Base-by-base conservation (phyloP, 2,888 invertebrate genomes). In the Conus canariensis region DNA sequence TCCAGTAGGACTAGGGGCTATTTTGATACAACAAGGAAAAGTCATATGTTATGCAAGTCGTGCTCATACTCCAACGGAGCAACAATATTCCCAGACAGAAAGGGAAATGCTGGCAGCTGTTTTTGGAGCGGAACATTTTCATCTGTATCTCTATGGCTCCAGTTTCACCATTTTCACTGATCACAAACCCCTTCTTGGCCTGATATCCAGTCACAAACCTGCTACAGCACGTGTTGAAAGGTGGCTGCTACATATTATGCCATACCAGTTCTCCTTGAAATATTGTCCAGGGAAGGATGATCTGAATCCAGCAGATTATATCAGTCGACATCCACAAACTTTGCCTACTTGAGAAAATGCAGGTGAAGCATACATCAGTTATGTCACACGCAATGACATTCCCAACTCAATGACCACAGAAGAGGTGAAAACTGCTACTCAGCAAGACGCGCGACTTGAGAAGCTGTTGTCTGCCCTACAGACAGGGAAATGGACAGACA, bases 61-160 rank as follows among this genome's bases (percentile, higher is more conserved):
- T 10, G 77, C 77, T 16, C 30, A 45, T 9, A 80, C 77, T 12
- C 4, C 7, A 5, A 14, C 14, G 12, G 45, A 45, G 6, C 9
- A 30, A 30, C 7, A 7, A 45, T 85, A 85, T 14, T 85, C 85
- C 8, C 94, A 94, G 85, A 94, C 93, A n/a, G 94, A 94, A 56
- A 82, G 93, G 16, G 93, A 94, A 88, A 91, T 92, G 88, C 90
- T 94, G 56, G 94, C 93, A 9, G 92, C 94, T 14, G 92, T 93
- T 1, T 94, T 92, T 94, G 91, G 91, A 14, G 92, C n/a, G 9
- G 59, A 85, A 60, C 59, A 59, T 60, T 85, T 85, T 59, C 85
- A 85, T 25, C 59, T 85, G 92, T 85, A 93, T 94, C 90, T 94
- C 93, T 86, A 94, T 93, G 64, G 87, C 22, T 7, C 87, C 16